Base-by-base conservation (phyloP, 2,888 invertebrate species). In the Lottia scabra region DNA sequence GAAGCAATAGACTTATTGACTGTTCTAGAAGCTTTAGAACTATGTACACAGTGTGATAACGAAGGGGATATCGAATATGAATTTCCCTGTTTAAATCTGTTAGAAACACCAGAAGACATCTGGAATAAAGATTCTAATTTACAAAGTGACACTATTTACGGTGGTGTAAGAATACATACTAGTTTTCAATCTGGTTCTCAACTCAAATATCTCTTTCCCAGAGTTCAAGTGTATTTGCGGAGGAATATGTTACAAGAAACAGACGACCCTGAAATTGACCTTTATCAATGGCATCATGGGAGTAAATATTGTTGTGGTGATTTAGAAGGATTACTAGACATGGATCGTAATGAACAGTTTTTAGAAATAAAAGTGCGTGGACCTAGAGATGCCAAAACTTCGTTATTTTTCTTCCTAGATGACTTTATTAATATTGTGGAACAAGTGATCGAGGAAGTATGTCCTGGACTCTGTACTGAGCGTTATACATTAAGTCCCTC, bases 21-120 rank as follows among this genome's bases (percentile, higher is more conserved):
- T 70, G 88, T 91, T 13, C 88, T 95, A 65, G 93, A 94, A 89
- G 93, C 94, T 8, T 90, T 94, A 72, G 93, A 93, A 85, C 88
- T 94, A 66, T 94, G 94, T 84, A 92, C 93, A 72, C 89, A 93
- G 91, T 93, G 93, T 87, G 93, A 94, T 81, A 92, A 92, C 45
- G 93, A 93, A 73, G 93, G 92, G 2, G 94, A 94, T 82, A 90
- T 93, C 16, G 94, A 94, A 83, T 94, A 93, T 86, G 94, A 95
- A 89, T 94, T 95, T 85, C 94, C 94, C 0, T 93, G 93, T 81
- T 93, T 94, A 85, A 90, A 90, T 76, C 91, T 93, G 77, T 91
- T 92, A 5, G 93, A 93, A 87, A 92, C 93, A 5, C 86, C 93
- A 27, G 92, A 92, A 44, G 93, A 93, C n/a, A 88, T 94, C 43